Evolutionary conservation across 1,140 invertebrate species (phyloP), one percentile per base, ranked within the genome.

Genomic region (Orchesella cincta): DNA sequence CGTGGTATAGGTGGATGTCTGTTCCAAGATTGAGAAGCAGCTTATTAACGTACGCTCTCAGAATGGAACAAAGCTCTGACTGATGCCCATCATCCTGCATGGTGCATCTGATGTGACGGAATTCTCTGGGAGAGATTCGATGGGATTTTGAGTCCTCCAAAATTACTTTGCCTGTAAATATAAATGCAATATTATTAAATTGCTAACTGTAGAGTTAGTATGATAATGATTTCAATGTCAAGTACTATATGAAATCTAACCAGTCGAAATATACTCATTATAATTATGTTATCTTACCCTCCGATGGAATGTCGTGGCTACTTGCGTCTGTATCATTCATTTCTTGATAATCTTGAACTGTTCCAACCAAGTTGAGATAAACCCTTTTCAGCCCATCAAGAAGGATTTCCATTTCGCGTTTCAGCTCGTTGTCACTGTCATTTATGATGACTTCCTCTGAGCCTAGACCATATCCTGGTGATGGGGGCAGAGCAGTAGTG

Each of bases 91-190:
- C 80, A 51, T 82, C 82, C n/a, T 75, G 64, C 46, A 79, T 39
- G 3, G 81, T 80, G 62, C 82, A 83, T n/a, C 81, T 78, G 51
- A 83, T 80, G 72, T 83, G 82, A 23, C 81, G 71, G 46, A 83
- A 83, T 57, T 83, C 82, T 52, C 78, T n/a, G 1, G 82, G 82
- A 36, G 81, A 80, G 75, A 82, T 82, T 74, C 81, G 75, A 51
- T 82, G 81, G 3, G 81, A 80, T 75, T 79, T 80, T 20, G 73
- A 62, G 71, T 80, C 77, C 46, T 82, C 79, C 23, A 75, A 51
- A 36, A n/a, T 46, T 1, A 12, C 62, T 31, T 29, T 31, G 8
- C 62, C 62, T 67, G 29, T 33, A 57, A 46, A 8, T 12, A 12
- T 46, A 46, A 46, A 46, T 20, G 39, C 20, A 46, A 46, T n/a